phyloP scores from a whole-genome alignment of 2,797 vertebrate genomes.

The Helostoma temminkii region DNA sequence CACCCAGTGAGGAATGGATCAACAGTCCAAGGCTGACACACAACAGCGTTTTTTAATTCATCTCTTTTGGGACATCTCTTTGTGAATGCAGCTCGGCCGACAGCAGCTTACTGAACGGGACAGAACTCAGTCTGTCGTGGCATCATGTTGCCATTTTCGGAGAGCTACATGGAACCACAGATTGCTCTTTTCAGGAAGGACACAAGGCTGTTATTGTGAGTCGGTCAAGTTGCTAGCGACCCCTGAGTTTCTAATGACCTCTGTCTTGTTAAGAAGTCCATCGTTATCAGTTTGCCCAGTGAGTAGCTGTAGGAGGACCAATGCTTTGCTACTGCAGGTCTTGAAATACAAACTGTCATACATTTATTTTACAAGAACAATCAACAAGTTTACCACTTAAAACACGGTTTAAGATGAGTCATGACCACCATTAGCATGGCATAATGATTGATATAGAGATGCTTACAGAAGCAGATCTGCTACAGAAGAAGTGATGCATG shows the following conservation, averaged over 20 bases:
- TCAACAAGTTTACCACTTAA: not conserved
- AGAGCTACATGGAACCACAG: conserved; percentile 58
- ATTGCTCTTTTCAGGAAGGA: conserved; percentile 54
- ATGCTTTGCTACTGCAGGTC: conserved; percentile 10
- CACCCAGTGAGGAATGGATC: conserved; percentile 52
- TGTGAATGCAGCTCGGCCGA: conserved; percentile 57
- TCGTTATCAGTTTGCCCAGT: conserved; percentile 36
- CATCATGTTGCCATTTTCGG: conserved; percentile 62
- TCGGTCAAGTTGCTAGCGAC: conserved; percentile 41
- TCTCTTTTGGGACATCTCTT: conserved; percentile 49
- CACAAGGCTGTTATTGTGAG: conserved; percentile 74
- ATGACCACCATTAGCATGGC: not conserved
- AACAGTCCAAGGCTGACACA: conserved; percentile 53
- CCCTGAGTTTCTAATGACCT: conserved; percentile 36
- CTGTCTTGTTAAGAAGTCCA: conserved; percentile 41
- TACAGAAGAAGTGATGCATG: not conserved
- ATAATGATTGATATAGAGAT: not conserved
- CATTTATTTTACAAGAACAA: not conserved
- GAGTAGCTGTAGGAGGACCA: conserved; percentile 19
- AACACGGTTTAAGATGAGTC: not conserved
- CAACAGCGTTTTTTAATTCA: conserved; percentile 54
- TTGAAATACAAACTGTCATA: conserved; percentile 9
- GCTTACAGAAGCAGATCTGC: too few species aligned
- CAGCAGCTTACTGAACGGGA: conserved; percentile 42
- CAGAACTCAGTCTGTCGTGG: conserved; percentile 55